A percentile compares a stretch with the other conserved stretches of the same genome.
phyloP scores from a whole-genome alignment of 2,113 vertebrate species.

The Pituophis catenifer region DNA sequence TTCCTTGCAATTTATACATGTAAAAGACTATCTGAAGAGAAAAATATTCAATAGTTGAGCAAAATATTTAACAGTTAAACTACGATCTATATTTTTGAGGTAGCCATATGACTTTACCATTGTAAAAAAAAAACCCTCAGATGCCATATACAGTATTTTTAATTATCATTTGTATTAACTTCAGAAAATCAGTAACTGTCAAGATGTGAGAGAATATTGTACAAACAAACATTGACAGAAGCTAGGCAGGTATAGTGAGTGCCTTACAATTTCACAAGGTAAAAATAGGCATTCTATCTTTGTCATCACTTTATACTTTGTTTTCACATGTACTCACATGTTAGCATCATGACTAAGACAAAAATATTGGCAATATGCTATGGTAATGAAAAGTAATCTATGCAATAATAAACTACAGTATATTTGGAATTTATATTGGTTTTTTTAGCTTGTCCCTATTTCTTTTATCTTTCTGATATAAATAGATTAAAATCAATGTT shows the following conservation, averaged over 20 bases:
- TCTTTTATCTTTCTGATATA: neutral
- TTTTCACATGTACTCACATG: neutral
- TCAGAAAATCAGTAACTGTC: neutral
- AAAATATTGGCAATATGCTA: neutral
- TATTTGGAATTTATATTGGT: neutral
- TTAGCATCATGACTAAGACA: fast-evolving
- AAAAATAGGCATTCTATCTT: neutral
- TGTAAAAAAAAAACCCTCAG: neutral
- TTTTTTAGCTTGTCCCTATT: neutral
- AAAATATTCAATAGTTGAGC: neutral
- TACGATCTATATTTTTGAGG: neutral
- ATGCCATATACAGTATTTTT: neutral
- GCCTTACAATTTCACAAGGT: neutral
- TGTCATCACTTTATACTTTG: neutral
- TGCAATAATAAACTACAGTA: neutral
- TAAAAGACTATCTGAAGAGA: neutral
- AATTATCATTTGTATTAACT: neutral
- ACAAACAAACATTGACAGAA: neutral
- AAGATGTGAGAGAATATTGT: neutral
- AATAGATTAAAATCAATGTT: conserved; percentile 8
- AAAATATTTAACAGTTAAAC: neutral
- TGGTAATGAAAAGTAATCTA: fast-evolving
- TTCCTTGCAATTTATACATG: neutral
- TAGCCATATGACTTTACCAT: neutral
- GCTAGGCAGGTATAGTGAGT: neutral